Base-by-base conservation (phyloP, 2,888 invertebrate species). In the Acronicta leporina region DNA sequence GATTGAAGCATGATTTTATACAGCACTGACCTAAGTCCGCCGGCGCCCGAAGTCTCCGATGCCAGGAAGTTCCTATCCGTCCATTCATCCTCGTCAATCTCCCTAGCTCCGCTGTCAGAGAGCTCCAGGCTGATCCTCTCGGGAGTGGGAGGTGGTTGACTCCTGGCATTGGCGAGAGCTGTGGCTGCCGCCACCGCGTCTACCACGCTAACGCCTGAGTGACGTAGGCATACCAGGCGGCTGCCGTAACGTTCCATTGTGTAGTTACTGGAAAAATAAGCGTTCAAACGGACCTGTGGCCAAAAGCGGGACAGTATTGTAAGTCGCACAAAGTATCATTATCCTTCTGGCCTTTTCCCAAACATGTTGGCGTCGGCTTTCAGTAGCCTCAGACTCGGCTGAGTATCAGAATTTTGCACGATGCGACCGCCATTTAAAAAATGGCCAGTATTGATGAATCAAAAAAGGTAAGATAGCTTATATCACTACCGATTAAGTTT, bases 11-110 rank as follows among this genome's bases (percentile, higher is more conserved):
- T 11, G 33, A 15, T 42, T 10, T 11, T 27, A 50, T 25, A 42
- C 30, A 16, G 9, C 6, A 48, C 65, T 30, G 60, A 92, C 93
- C 92, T 93, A 1, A 92, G 82, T 0, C 91, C 91, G 0, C 90
- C 91, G 0, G 92, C 91, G 5, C 87, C 86, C 0, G 92, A 92
- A 0, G 96, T 95, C 81, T 97, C 97, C 5, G 97, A 97, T 1
- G 97, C 97, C 43, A 98, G 96, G 88, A 98, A 98, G 94, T 99
- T 99, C 75, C 98, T 96, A 79, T 98, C 98, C 0, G 98, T 98
- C 97, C 99, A 98, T 87, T 99, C 98, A 84, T 99, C 98, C 87
- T 99, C 99, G 84, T 98, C 98, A 90, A 98, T 98, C 89, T 98
- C 97, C 0, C 88, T 66, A 0, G 92, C 92, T 1, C 88, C 90